phyloP scores from a whole-genome alignment of 2,113 vertebrate species.

The Alces alces region DNA sequence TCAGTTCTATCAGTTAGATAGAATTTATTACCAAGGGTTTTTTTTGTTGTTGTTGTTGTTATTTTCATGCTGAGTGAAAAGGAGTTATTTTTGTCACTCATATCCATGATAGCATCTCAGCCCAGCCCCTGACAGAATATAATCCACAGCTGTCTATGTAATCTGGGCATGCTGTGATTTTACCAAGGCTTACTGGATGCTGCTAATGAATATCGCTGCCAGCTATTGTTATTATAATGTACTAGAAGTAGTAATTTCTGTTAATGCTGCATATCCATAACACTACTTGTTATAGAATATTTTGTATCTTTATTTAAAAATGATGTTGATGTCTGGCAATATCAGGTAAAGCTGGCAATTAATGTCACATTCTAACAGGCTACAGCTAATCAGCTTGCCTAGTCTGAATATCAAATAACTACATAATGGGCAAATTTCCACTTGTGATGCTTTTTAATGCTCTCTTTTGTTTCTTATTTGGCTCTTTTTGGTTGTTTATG shows the following conservation, averaged over 20 bases:
- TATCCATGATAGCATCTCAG: neutral
- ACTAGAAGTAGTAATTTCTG: conserved; percentile 58
- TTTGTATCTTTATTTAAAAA: conserved; percentile 71
- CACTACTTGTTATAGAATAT: conserved; percentile 67
- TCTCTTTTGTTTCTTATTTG: conserved; percentile 58
- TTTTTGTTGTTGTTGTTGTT: neutral
- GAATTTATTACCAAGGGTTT: neutral
- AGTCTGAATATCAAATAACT: conserved; percentile 65
- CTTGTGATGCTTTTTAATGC: conserved; percentile 74
- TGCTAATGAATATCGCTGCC: conserved; percentile 73
- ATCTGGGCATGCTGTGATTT: conserved; percentile 67
- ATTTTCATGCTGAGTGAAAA: conserved; percentile 19
- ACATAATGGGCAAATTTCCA: conserved; percentile 69
- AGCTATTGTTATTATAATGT: conserved; percentile 66
- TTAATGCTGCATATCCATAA: conserved; percentile 75
- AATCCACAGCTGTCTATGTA: neutral
- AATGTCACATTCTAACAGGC: conserved; percentile 80
- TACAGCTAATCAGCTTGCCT: conserved; percentile 74
- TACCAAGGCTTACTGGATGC: conserved; percentile 56
- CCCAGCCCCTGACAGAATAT: neutral
- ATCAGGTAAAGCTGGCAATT: conserved; percentile 74
- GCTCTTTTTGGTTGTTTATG: conserved; percentile 52
- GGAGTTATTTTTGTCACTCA: conserved; percentile 38
- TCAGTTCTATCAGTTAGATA: neutral
- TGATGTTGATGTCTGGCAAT: conserved; percentile 61